These are phyloP conservation scores for Lamellibrachia satsuma DNA, from an alignment of 2,888 invertebrate species.

Conservation along the genomic window DNA sequence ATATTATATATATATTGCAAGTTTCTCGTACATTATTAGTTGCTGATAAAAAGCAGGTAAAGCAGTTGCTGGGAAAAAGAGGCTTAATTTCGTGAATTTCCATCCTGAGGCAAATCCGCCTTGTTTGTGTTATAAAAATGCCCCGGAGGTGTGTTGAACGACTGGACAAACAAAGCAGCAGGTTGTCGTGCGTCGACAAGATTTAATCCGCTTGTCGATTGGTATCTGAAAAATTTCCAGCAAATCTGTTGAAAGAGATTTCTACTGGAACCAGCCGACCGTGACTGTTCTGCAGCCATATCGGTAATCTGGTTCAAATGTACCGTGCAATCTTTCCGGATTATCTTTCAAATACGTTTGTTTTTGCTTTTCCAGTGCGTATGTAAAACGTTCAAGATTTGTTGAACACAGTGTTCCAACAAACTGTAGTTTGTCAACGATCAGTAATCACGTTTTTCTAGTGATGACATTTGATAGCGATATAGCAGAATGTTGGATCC, in stretches of 20 bases:
- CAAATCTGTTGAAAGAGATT: slow-evolving; percentile 1
- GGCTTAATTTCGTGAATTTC: background rate
- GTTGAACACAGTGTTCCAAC: background rate
- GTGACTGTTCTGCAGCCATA: background rate
- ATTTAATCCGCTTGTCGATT: background rate
- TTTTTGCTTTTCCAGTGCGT: background rate
- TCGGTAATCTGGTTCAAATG: background rate
- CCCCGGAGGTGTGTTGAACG: background rate
- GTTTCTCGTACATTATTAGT: too few species aligned
- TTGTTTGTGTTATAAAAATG: background rate
- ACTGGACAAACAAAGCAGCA: background rate
- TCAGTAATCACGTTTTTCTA: background rate
- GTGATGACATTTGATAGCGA: background rate
- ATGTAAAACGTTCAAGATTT: background rate
- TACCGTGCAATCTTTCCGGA: background rate
- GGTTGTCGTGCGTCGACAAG: background rate
- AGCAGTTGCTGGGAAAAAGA: background rate
- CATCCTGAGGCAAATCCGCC: background rate
- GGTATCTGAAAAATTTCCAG: background rate
- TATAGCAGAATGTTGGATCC: background rate
- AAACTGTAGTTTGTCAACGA: background rate
- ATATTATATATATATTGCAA: background rate
- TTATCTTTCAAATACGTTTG: background rate
- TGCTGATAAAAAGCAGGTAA: too few species aligned
- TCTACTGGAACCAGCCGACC: background rate